Evolutionary conservation across 1,140 invertebrate species (phyloP).

Genomic region (Diabrotica undecimpunctata): DNA sequence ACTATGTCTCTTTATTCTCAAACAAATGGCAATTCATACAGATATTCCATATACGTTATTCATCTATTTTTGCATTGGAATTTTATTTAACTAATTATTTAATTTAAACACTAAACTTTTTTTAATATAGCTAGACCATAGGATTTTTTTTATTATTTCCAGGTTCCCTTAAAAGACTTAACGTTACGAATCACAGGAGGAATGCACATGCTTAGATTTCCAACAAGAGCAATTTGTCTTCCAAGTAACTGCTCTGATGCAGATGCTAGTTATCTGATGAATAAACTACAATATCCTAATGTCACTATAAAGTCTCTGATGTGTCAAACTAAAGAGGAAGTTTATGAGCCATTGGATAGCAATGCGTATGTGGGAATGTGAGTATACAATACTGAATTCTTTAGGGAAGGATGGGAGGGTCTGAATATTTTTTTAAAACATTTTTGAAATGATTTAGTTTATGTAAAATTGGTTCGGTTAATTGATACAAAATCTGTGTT

Average conservation of each 20-base stretch:
- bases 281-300: neutral
- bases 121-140: too few species aligned
- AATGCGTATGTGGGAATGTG: slow-evolving; percentile 6
- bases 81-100: too few species aligned
- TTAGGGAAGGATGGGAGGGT: too few species aligned
- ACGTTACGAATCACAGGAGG: neutral
- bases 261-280: neutral
- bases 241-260: slow-evolving; percentile 10
- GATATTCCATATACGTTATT: too few species aligned
- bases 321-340: slow-evolving; percentile 7
- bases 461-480: too few species aligned
- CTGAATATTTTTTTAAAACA: too few species aligned
- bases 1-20: too few species aligned
- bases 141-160: neutral
- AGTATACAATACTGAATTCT: neutral
- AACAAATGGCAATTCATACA: too few species aligned
- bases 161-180: neutral
- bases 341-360: slow-evolving; percentile 1
- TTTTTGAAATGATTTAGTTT: too few species aligned
- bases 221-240: slow-evolving; percentile 7
- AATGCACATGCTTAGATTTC: neutral
- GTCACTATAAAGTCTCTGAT: neutral
- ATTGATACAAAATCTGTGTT: too few species aligned
- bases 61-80: too few species aligned
- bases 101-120: too few species aligned